A percentile compares a stretch with the other conserved stretches of the same genome.
Evolutionary conservation across 2,113 vertebrate species (phyloP).

Genomic region (Strigops habroptila): DNA sequence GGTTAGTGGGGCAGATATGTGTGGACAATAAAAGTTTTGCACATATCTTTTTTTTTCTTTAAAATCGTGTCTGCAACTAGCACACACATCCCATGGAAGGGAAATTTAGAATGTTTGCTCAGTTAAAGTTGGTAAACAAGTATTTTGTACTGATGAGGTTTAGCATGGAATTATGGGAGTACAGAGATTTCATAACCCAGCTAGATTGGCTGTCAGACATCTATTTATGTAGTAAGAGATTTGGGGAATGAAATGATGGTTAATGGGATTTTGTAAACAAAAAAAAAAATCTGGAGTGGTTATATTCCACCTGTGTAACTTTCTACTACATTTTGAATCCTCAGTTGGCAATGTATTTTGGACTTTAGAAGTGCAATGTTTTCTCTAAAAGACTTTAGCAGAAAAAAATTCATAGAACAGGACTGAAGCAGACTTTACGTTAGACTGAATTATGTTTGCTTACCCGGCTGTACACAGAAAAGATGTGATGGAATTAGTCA

Average conservation of each 20-base stretch:
- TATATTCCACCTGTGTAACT: not conserved
- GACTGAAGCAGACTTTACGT: not conserved
- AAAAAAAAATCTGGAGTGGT: not conserved
- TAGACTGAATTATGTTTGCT: not conserved
- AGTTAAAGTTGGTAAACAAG: not conserved
- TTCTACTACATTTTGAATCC: not conserved
- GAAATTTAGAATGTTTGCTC: not conserved
- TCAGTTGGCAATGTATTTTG: not conserved
- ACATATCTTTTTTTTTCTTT: not conserved
- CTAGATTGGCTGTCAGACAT: not conserved
- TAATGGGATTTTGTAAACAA: not conserved
- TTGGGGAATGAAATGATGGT: not conserved
- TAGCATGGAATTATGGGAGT: not conserved
- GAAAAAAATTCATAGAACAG: not conserved
- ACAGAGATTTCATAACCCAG: not conserved
- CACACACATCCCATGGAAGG: not conserved
- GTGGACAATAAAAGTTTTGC: not conserved
- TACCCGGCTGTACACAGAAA: not conserved
- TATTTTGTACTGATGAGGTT: not conserved
- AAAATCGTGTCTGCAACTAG: not conserved
- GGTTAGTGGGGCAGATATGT: not conserved
- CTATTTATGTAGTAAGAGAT: not conserved
- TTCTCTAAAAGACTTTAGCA: not conserved
- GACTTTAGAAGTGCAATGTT: not conserved
- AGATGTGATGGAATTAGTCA: not conserved